Evolutionary conservation across 2,797 vertebrate genomes (phyloP).

Genomic region (Triplophysa yarkandensis): DNA sequence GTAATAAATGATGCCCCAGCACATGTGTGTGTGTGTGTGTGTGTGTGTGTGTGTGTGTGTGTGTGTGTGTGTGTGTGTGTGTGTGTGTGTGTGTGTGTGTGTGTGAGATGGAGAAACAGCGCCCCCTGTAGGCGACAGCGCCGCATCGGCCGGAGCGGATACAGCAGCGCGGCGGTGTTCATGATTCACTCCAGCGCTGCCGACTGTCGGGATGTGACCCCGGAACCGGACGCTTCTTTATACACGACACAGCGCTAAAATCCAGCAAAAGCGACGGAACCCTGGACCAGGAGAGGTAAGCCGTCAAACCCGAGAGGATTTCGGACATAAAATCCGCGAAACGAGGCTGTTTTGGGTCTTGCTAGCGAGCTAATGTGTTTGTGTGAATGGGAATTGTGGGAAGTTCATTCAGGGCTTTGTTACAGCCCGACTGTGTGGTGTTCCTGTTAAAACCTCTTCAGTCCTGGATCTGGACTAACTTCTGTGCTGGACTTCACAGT

Average conservation of each 20-base stretch:
- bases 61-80: too few species aligned
- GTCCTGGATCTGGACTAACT: background rate
- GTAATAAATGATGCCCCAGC: too few species aligned
- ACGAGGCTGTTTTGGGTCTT: slow-evolving; percentile 20
- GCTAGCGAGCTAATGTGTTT: slow-evolving; percentile 48
- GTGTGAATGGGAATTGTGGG: slow-evolving; percentile 74
- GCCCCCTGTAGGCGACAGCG: slow-evolving; percentile 2
- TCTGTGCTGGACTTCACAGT: background rate
- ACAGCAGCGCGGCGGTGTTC: slow-evolving; percentile 57
- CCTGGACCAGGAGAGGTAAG: slow-evolving; percentile 85
- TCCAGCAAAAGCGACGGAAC: slow-evolving; percentile 75
- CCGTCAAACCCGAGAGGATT: slow-evolving; percentile 9
- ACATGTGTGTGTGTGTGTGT: too few species aligned
- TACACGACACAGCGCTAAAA: slow-evolving; percentile 80
- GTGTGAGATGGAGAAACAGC: background rate
- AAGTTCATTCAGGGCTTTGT: slow-evolving; percentile 88
- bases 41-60: too few species aligned
- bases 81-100: too few species aligned
- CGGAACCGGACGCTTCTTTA: slow-evolving; percentile 82
- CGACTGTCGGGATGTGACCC: slow-evolving; percentile 86
- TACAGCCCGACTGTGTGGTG: slow-evolving; percentile 64
- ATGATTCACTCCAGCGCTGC: slow-evolving; percentile 69
- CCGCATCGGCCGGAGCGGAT: slow-evolving; percentile 54
- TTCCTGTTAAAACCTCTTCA: background rate
- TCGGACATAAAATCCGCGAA: background rate